Percentiles rank a stretch among this genome's conserved stretches.
Evolutionary conservation across 2,113 vertebrate genomes (phyloP).

Genomic region (Nannospalax galili): DNA sequence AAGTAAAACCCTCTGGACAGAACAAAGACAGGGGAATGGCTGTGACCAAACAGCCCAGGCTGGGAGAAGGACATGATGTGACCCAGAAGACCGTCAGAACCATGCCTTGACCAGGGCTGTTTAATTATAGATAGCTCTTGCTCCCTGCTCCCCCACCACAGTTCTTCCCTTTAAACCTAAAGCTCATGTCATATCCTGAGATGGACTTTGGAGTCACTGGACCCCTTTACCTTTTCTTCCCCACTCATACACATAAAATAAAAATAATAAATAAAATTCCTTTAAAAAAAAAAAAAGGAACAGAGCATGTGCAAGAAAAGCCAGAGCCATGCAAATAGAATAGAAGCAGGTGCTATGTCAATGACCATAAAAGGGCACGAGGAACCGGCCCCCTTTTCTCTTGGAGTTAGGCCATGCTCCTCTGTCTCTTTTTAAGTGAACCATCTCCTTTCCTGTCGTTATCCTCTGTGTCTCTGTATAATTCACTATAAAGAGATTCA

Average conservation of each 20-base stretch:
- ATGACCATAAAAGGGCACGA: no score
- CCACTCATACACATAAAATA: no score
- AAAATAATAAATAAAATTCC: no score
- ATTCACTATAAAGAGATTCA: background rate
- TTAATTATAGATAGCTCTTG: background rate
- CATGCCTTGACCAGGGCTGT: background rate
- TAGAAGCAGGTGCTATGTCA: no score
- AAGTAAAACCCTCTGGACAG: background rate
- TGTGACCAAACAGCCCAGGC: fast-evolving
- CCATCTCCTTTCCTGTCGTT: background rate
- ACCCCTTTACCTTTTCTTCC: no score
- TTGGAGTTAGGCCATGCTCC: no score
- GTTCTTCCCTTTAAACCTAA: background rate
- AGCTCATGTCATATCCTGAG: background rate
- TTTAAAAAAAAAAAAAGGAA: no score
- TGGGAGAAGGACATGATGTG: background rate
- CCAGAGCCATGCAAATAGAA: no score
- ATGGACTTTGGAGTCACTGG: background rate
- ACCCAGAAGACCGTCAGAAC: background rate
- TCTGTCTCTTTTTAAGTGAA: background rate
- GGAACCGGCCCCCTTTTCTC: no score
- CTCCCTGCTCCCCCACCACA: background rate
- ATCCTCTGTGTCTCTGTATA: background rate
- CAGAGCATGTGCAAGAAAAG: background rate
- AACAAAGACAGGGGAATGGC: fast-evolving